These are phyloP conservation scores for Poeciliopsis occidentalis DNA, from an alignment of 2,113 vertebrate species.

Conservation along the genomic window DNA sequence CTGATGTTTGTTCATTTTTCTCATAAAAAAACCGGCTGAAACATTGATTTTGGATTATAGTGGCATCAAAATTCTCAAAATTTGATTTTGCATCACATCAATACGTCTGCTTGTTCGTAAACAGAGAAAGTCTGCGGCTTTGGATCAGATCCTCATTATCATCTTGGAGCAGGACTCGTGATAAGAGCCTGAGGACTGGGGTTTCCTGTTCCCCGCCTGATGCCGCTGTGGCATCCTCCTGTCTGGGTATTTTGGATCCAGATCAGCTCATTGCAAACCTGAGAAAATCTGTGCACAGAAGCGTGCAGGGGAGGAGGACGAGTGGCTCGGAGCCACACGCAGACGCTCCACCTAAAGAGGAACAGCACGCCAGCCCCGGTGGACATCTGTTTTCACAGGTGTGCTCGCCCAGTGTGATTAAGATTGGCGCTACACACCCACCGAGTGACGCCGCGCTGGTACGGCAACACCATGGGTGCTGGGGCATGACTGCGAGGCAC, in stretches of 20 bases:
- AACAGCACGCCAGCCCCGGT: constrained; percentile 68
- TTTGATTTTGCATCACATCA: constrained; percentile 51
- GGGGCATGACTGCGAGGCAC: constrained; percentile 51
- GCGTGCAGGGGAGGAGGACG: constrained; percentile 2
- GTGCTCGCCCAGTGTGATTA: constrained; percentile 78
- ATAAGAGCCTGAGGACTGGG: constrained; percentile 29
- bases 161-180: constrained; percentile 45
- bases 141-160: constrained; percentile 43
- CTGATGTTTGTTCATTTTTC: constrained; percentile 46
- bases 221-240: constrained; percentile 56
- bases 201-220: constrained; percentile 60
- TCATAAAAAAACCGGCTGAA: constrained; percentile 34
- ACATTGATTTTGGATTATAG: constrained; percentile 47
- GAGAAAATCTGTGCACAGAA: constrained; percentile 18
- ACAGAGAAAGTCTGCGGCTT: constrained; percentile 9
- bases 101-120: constrained; percentile 8
- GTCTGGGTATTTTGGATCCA: constrained; percentile 45
- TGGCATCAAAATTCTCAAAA: constrained; percentile 38
- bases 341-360: constrained; percentile 64
- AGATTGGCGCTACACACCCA: constrained; percentile 61
- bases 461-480: constrained; percentile 47
- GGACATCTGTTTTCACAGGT: constrained; percentile 86
- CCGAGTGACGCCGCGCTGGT: constrained; percentile 25
- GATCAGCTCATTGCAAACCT: constrained; percentile 43
- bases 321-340: constrained; percentile 44